Conservation (phyloP, 2,113 vertebrate genomes). For the Onychorhynchus coronatus region DNA sequence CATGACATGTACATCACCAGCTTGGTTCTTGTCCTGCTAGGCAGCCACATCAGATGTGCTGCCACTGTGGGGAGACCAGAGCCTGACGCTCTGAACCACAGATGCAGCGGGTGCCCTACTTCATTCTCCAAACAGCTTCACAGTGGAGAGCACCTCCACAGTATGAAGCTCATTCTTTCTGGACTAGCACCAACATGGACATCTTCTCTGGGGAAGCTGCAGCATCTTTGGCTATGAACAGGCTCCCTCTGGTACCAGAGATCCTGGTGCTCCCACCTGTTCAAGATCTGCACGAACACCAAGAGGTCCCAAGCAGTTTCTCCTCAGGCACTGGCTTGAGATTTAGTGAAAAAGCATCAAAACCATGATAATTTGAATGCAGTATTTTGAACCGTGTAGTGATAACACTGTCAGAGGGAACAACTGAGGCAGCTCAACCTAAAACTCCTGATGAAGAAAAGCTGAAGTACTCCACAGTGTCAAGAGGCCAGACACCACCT, state of each 20-base stretch:
- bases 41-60: rapidly evolving
- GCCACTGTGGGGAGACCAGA: neutral
- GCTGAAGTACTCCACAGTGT: neutral
- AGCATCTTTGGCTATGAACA: neutral
- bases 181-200: neutral
- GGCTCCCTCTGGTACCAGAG: neutral
- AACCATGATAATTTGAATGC: neutral
- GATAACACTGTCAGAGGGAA: neutral
- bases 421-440: neutral
- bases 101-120: neutral
- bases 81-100: neutral
- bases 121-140: neutral
- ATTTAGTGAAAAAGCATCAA: neutral
- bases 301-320: neutral
- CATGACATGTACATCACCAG: neutral
- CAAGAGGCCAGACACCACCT: neutral
- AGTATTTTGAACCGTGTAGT: neutral
- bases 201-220: neutral
- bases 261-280: neutral
- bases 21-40: neutral
- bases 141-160: neutral
- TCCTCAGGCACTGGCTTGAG: neutral
- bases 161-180: neutral
- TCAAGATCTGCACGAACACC: neutral
- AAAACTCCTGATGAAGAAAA: neutral